Evolutionary conservation across 2,888 invertebrate species (phyloP).

Genomic region (Drepanosiphum platanoidis): DNA sequence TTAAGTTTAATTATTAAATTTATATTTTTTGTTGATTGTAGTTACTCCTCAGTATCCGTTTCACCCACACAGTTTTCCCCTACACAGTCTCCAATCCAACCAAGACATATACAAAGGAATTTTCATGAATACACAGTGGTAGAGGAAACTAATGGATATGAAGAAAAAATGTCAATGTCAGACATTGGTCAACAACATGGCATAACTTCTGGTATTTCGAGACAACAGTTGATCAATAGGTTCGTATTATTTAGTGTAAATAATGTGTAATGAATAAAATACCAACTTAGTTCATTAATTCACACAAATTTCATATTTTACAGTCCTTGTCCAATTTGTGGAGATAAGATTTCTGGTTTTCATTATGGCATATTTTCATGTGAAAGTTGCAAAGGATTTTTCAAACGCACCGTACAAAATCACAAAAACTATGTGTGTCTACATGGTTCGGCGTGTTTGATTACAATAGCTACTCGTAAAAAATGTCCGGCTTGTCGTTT

Average conservation of each 20-base stretch:
- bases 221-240: conserved; percentile 88
- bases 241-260: conserved; percentile 13
- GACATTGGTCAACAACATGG: conserved; percentile 67
- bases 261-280: neutral
- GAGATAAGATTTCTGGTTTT: conserved; percentile 95
- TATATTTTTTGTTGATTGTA: conserved; percentile 69
- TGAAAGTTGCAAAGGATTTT: conserved; percentile 98
- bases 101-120: conserved; percentile 65
- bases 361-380: conserved; percentile 98
- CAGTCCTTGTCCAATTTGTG: conserved; percentile 94
- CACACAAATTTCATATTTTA: conserved; percentile 64
- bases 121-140: conserved; percentile 51
- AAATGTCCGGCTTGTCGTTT: conserved; percentile 98
- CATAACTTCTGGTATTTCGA: conserved; percentile 80
- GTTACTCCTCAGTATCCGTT: conserved; percentile 72
- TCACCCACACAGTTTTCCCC: conserved; percentile 77
- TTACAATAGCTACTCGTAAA: conserved; percentile 91
- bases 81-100: conserved; percentile 87
- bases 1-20: neutral
- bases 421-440: conserved; percentile 95
- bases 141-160: conserved; percentile 63
- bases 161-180: conserved; percentile 66
- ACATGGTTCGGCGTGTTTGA: conserved; percentile 89
- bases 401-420: conserved; percentile 98
- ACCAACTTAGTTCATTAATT: conserved; percentile 16